Conservation (phyloP, 1,140 invertebrate species). For the Diachasma alloeum region DNA sequence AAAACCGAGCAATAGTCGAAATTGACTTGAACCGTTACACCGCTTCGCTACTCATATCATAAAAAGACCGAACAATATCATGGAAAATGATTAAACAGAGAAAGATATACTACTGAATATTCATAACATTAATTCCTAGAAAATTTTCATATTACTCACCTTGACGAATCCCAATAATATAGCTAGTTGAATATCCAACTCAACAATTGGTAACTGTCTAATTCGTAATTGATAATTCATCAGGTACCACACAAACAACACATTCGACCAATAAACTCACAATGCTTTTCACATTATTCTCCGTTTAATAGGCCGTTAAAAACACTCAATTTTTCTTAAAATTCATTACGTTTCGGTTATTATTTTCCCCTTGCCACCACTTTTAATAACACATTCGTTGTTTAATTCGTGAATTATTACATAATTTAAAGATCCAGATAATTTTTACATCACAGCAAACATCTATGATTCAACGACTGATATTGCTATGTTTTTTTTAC, state of each 20-base stretch:
- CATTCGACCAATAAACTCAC: background rate
- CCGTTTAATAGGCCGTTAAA: background rate
- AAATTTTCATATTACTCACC: background rate
- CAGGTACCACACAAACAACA: background rate
- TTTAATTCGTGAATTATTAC: background rate
- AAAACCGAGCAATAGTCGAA: too few species aligned
- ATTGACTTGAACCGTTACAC: too few species aligned
- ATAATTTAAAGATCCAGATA: background rate
- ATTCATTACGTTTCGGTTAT: background rate
- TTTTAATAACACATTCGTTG: conserved; percentile 4
- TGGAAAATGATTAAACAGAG: too few species aligned
- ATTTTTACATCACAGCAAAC: conserved; percentile 16
- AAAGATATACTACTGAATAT: background rate
- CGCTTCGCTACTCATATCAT: too few species aligned
- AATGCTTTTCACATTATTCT: background rate
- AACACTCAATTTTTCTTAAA: background rate
- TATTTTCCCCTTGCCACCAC: background rate
- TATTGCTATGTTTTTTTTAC: conserved; percentile 43
- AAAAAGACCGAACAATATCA: too few species aligned
- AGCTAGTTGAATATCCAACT: background rate
- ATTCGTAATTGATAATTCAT: conserved; percentile 5
- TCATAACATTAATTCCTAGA: background rate
- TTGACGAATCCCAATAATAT: background rate
- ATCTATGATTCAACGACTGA: conserved; percentile 9
- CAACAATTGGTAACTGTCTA: background rate